A percentile compares a stretch with the other conserved stretches of the same genome.
Evolutionary conservation across 2,113 vertebrate species (phyloP).

Genomic region (Ammodytes dubius): DNA sequence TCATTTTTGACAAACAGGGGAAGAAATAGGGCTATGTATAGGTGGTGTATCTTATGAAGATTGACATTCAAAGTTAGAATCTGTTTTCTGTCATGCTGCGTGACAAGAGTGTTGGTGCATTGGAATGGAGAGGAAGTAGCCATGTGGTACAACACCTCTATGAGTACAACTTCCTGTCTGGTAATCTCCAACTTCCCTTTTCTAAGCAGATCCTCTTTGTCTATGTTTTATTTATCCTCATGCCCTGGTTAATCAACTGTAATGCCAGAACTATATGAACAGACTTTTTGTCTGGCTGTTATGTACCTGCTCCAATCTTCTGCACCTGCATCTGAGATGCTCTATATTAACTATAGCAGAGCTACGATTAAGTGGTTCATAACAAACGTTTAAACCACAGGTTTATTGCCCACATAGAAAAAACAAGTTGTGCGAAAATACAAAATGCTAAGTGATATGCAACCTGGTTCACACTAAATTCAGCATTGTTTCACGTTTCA

Average conservation of each 20-base stretch:
- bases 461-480: background rate
- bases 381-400: background rate
- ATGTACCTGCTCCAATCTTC: conserved; percentile 1
- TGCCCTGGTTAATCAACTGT: conserved; percentile 1
- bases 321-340: background rate
- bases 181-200: background rate
- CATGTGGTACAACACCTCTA: conserved; percentile 37
- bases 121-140: conserved; percentile 55
- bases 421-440: background rate
- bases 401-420: background rate
- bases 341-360: background rate
- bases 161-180: conserved; percentile 57
- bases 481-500: background rate
- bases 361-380: background rate
- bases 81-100: conserved; percentile 20
- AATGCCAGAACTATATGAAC: conserved; percentile 1
- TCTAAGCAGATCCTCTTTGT: background rate
- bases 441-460: background rate
- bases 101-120: conserved; percentile 37
- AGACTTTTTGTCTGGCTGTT: background rate
- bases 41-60: conserved; percentile 10
- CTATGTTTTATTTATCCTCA: background rate
- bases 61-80: conserved; percentile 45
- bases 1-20: conserved; percentile 57
- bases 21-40: conserved; percentile 1